Percentiles rank a stretch among this genome's conserved stretches.
Evolutionary conservation across 2,888 invertebrate genomes (phyloP).

Genomic region (Beris morrisii): DNA sequence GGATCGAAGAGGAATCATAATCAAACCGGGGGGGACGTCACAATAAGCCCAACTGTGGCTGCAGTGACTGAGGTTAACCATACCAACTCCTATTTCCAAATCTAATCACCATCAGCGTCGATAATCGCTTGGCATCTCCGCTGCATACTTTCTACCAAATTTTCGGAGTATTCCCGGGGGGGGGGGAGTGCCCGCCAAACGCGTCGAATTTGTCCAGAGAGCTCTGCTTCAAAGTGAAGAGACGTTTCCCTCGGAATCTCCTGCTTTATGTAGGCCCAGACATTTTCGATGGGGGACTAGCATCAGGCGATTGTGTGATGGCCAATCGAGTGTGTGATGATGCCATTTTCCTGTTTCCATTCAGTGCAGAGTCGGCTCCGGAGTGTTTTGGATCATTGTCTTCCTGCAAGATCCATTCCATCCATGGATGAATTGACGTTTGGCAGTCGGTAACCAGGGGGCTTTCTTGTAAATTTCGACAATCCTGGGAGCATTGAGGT

Average conservation of each 20-base stretch:
- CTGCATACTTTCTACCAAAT: no score
- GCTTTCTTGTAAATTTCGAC: constrained; percentile 3
- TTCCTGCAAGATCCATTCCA: constrained; percentile 11
- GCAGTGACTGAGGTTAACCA: no score
- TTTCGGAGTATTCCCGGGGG: no score
- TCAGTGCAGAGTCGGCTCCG: constrained; percentile 4
- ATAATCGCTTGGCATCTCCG: constrained; percentile 12
- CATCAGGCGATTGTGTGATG: constrained; percentile 4
- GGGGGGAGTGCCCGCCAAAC: no score
- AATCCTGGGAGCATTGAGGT: background rate
- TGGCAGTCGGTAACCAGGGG: constrained; percentile 4
- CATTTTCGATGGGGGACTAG: constrained; percentile 20
- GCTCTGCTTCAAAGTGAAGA: background rate
- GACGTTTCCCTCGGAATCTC: constrained; percentile 9
- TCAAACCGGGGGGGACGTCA: no score
- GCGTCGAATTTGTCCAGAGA: background rate
- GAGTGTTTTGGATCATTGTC: constrained; percentile 15
- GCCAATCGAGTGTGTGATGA: background rate
- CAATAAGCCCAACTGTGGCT: no score
- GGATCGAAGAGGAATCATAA: no score
- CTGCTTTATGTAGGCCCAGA: constrained; percentile 11
- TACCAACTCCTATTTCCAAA: no score
- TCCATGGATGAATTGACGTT: background rate
- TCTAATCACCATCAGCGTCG: constrained; percentile 8
- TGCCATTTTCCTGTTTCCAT: background rate